These are phyloP conservation scores for Formica exsecta DNA, from an alignment of 1,140 invertebrate species.

Conservation along the genomic window DNA sequence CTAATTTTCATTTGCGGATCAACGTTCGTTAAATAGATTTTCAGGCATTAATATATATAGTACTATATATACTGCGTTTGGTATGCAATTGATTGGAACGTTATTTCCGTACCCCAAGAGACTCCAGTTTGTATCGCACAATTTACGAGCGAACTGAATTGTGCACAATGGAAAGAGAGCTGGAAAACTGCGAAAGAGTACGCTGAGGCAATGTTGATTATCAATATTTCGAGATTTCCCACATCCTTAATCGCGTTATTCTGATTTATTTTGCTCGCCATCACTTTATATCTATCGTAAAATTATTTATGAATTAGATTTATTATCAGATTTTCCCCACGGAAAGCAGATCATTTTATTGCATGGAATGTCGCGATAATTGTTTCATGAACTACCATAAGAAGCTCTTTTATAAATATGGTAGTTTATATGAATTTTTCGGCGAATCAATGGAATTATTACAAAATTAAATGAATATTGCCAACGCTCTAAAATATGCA, in stretches of 20 bases:
- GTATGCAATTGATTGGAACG: slow-evolving; percentile 68
- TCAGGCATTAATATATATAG: not conserved
- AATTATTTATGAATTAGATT: slow-evolving; percentile 44
- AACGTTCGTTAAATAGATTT: slow-evolving; percentile 37
- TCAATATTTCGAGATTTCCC: slow-evolving; percentile 35
- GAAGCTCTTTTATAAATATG: slow-evolving; percentile 6
- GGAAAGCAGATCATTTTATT: slow-evolving; percentile 15
- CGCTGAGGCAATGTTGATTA: slow-evolving; percentile 33
- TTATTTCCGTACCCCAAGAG: slow-evolving; percentile 51
- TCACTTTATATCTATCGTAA: not conserved
- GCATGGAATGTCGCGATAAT: not conserved
- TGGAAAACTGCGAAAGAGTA: slow-evolving; percentile 36
- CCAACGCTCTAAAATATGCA: slow-evolving; percentile 28
- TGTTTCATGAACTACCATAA: not conserved
- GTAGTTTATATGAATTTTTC: slow-evolving; percentile 36
- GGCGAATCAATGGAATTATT: slow-evolving; percentile 7
- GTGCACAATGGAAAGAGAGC: not conserved
- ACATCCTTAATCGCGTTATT: not conserved
- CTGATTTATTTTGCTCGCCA: slow-evolving; percentile 35
- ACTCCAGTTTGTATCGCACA: slow-evolving; percentile 50
- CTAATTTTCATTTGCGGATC: slow-evolving; percentile 37
- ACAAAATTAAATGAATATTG: not conserved
- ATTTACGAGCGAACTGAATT: slow-evolving; percentile 65
- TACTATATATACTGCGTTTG: not conserved
- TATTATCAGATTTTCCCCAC: not conserved